These are phyloP conservation scores for Proales similis DNA, from an alignment of 1,140 invertebrate species.

Conservation along the genomic window DNA sequence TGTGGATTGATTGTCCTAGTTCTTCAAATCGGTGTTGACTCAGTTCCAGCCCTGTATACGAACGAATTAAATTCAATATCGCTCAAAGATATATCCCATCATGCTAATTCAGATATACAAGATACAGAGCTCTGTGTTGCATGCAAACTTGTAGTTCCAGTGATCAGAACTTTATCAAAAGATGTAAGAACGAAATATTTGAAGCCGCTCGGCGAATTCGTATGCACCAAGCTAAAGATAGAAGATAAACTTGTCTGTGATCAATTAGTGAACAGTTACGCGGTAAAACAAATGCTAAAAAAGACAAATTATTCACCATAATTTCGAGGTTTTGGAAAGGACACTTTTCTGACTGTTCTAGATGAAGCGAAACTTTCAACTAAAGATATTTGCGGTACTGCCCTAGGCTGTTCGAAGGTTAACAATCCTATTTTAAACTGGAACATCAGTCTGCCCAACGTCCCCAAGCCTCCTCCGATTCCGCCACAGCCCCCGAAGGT, in stretches of 20 bases:
- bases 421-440: constrained; percentile 30
- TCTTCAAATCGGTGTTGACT: no score
- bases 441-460: constrained; percentile 20
- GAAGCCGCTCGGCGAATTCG: constrained; percentile 6
- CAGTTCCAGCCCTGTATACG: no score
- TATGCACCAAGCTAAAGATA: constrained; percentile 20
- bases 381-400: constrained; percentile 3
- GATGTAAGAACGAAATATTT: constrained; percentile 18
- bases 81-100: no score
- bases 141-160: constrained; percentile 6
- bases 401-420: constrained; percentile 2
- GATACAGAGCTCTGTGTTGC: no score
- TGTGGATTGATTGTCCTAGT: no score
- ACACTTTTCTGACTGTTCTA: background rate
- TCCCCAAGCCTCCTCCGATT: constrained; percentile 13
- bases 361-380: constrained; percentile 1
- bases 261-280: constrained; percentile 17
- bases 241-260: constrained; percentile 24
- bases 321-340: background rate
- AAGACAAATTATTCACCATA: constrained; percentile 1
- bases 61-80: no score
- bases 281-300: background rate
- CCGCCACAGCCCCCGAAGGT: constrained; percentile 12
- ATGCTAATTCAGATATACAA: no score
- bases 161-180: background rate